Evolutionary conservation across 2,888 invertebrate genomes (phyloP).

Genomic region (Catotricha subobsoleta): DNA sequence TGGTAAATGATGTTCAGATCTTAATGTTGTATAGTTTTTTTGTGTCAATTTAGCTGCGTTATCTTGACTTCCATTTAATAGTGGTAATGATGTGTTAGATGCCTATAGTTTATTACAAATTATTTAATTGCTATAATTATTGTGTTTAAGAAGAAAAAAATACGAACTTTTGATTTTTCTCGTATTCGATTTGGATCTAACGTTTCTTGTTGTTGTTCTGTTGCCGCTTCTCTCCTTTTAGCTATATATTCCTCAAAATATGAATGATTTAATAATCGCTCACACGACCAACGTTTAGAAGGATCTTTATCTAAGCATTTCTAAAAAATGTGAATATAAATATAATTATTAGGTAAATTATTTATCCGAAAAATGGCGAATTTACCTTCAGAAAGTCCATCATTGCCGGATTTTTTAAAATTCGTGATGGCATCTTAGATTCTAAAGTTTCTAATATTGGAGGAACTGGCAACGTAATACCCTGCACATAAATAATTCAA

Average conservation of each 20-base stretch:
- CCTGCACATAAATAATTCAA: constrained; percentile 40
- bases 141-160: constrained; percentile 6
- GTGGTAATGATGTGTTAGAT: constrained; percentile 30
- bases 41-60: constrained; percentile 21
- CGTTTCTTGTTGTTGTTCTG: constrained; percentile 34
- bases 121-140: neutral
- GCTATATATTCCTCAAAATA: constrained; percentile 83
- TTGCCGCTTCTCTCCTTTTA: constrained; percentile 34
- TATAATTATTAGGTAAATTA: constrained; percentile 10
- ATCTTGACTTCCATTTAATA: constrained; percentile 25
- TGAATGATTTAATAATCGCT: constrained; percentile 70
- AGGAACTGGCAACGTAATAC: constrained; percentile 82
- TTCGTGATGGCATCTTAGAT: constrained; percentile 61
- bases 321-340: constrained; percentile 33
- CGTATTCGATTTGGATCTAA: constrained; percentile 22
- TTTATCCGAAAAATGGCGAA: neutral
- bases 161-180: constrained; percentile 42
- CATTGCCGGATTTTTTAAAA: constrained; percentile 43
- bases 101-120: constrained; percentile 16
- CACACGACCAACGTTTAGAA: constrained; percentile 75
- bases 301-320: constrained; percentile 95
- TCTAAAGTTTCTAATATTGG: constrained; percentile 71
- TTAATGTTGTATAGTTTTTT: constrained; percentile 22
- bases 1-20: constrained; percentile 29
- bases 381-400: constrained; percentile 71